Evolutionary conservation across 1,140 invertebrate genomes (phyloP), one percentile per base, ranked within the genome.

Genomic region (Euborellia annulipes): DNA sequence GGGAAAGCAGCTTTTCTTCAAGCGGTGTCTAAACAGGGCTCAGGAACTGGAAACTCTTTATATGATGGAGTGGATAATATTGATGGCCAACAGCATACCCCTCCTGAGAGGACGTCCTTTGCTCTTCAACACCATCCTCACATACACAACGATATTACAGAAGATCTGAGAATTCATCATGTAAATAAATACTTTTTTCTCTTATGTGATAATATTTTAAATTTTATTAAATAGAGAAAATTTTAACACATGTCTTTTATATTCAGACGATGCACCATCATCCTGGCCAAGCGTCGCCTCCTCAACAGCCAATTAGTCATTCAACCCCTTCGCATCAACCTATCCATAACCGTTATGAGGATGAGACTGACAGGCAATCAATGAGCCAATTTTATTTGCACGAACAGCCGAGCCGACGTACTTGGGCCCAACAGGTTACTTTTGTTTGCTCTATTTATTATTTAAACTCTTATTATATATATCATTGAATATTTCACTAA

Each of bases 1-100:
- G 83, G 89, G 37, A 90, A 93, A 63, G 83, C 85, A 52, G 87
- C 88, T 2, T 95, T 94, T 66, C 68, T 91, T 45, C 85, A 93
- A 66, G 86, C 90, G 41, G 82, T 93, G 42, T 79, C 79, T 36
- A 85, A 87, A 72, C 23, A 27, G 11, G 11, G 23, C 23, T 11
- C 23, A 6, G 23, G 23, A 6, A 11, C 4, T 6, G 23, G 23
- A 27, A 27, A 27, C 11, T 27, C 23, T 6, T 6, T 27, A 27
- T 27, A 27, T 27, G 23, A 27, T 11, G 23, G 23, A 27, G 23
- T 4, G 4, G 23, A 27, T 27, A 27, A 27, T 27, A 6, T 27
- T 6, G 23, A 27, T 11, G 23, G 23, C 4, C 23, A 27, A 27
- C 23, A 27, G 11, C 23, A 27, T 27, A 27, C 23, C 4, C 23